Percentiles rank a stretch among this genome's conserved stretches.
Conservation (phyloP, 2,113 vertebrate species). For the Labeo catla region DNA sequence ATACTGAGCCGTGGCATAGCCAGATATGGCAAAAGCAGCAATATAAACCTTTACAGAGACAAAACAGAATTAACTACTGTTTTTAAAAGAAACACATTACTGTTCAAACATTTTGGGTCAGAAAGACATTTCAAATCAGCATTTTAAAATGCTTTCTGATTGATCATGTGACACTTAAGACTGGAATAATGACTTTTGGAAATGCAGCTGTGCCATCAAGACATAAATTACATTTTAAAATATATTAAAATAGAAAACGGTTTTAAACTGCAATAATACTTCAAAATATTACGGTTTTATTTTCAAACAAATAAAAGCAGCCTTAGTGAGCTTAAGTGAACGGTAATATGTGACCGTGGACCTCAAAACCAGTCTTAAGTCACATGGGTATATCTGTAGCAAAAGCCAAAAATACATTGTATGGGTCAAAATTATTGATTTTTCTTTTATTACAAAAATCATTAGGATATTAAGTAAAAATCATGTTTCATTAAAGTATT, state of each 20-base stretch:
- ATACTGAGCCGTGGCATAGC: conserved; percentile 88
- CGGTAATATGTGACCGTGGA: too few species aligned
- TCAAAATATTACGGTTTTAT: neutral
- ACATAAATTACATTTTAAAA: neutral
- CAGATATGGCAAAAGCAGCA: conserved; percentile 92
- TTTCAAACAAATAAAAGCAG: neutral
- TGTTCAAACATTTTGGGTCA: neutral
- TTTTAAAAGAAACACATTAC: neutral
- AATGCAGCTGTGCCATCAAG: neutral
- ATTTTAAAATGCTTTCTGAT: neutral
- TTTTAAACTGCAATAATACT: neutral
- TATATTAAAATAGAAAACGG: neutral
- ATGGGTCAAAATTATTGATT: too few species aligned
- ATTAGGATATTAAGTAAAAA: too few species aligned
- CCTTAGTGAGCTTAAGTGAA: too few species aligned
- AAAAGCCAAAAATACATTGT: too few species aligned
- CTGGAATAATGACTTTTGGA: neutral
- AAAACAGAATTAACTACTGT: neutral
- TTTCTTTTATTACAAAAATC: too few species aligned
- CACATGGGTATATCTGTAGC: too few species aligned
- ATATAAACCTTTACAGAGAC: conserved; percentile 84
- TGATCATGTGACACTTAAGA: neutral
- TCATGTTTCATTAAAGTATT: too few species aligned
- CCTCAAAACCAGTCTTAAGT: too few species aligned
- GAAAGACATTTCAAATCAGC: neutral